Evolutionary conservation across 2,797 vertebrate species (phyloP), one percentile per base, ranked within the genome.

Genomic region (Chloroceryle amazona): DNA sequence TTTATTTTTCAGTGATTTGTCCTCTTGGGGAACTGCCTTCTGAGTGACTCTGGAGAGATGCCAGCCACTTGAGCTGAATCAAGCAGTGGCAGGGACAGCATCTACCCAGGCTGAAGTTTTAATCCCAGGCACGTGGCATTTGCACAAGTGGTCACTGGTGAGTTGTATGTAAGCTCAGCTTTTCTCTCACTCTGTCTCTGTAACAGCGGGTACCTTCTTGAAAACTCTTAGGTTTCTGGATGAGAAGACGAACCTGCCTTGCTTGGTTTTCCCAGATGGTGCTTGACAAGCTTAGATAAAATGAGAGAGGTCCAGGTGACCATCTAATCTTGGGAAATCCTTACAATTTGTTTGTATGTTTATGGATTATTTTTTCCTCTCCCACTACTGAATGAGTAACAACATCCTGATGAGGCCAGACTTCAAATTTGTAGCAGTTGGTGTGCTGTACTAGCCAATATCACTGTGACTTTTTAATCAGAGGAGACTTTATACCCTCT

Each of bases 121-220:
- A 41, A 91, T 79, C 74, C 49, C 22, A 44, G 46, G 42, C 55
- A 76, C 66, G 81, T 61, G 92, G 57, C 86, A 5, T 60, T 89
- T 51, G 58, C 68, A 80, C 80, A 93, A 90, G 93, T 66, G 49
- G 54, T 93, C 62, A 52, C 67, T 61, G 86, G 93, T 83, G 93
- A 90, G 68, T 63, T 71, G 33, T 9, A 6, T 17, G 1, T 22
- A 11, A 67, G 16, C 11, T 3, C 57, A 65, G 19, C 44, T 35
- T 54, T 89, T 74, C 33, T 46, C 46, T 35, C 23, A 13, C 22
- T n/a, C 39, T 65, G 10, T 28, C 22, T n/a, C 39, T 70, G 10
- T 28, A 62, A 70, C 68, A 67, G 15, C 57, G 16, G 60, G 37
- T 55, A 66, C 26, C 41, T 74, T 83, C 5, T 31, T 41, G 21